These are phyloP conservation scores for Xiphophorus maculatus DNA, from an alignment of 2,113 vertebrate genomes.

Conservation along the genomic window DNA sequence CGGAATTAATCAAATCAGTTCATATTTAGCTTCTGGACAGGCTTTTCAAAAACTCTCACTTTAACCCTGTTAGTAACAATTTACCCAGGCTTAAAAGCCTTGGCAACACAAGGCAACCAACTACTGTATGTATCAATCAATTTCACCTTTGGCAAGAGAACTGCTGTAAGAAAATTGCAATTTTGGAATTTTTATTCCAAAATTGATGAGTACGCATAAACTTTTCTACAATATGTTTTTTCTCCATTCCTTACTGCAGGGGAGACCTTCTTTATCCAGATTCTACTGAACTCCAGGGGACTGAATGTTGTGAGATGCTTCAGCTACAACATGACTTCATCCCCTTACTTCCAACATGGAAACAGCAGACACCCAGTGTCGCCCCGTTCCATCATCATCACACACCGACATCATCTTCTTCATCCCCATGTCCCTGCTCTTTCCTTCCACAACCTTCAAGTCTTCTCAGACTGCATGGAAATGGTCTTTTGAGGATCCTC, in stretches of 20 bases:
- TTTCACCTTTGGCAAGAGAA: no score
- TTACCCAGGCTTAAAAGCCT: no score
- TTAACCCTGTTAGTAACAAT: no score
- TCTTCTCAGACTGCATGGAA: neutral
- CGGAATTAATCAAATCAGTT: no score
- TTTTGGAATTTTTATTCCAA: no score
- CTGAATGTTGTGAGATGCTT: slow-evolving; percentile 36
- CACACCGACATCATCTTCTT: neutral
- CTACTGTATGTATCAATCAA: no score
- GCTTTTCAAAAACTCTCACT: no score
- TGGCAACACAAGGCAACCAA: no score
- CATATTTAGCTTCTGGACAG: no score
- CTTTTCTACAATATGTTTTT: neutral
- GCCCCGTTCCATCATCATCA: neutral
- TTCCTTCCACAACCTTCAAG: neutral
- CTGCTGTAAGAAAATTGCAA: no score
- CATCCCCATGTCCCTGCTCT: neutral
- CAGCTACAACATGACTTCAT: slow-evolving; percentile 15
- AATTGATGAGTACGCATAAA: no score
- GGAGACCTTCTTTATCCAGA: slow-evolving; percentile 6
- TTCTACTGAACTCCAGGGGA: slow-evolving; percentile 8
- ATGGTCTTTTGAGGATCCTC: slow-evolving; percentile 29
- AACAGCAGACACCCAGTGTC: slow-evolving; percentile 6
- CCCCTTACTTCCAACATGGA: slow-evolving; percentile 29
- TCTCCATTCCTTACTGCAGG: slow-evolving; percentile 16